phyloP scores from a whole-genome alignment of 2,797 vertebrate species.

The Myotis vivesi region DNA sequence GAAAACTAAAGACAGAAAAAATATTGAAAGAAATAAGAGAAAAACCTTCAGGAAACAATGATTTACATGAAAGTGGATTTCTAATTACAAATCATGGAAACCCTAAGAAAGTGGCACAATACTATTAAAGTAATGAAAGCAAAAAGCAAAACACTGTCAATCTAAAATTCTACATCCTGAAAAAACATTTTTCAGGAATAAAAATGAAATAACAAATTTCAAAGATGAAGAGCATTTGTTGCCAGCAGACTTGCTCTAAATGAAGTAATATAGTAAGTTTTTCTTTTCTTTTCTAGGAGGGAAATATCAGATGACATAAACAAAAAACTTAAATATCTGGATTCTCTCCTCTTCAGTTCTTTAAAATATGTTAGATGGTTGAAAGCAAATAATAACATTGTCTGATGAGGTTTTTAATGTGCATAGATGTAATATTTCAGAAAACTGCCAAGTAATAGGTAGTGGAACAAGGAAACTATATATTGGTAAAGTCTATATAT shows the following conservation, averaged over 20 bases:
- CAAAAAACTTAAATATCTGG: neutral
- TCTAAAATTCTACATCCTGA: neutral
- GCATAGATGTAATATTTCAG: neutral
- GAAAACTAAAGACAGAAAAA: neutral
- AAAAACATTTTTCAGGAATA: neutral
- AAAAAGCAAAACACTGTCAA: neutral
- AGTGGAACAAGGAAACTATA: neutral
- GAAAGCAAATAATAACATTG: neutral
- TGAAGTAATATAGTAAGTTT: neutral
- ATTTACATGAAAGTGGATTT: neutral
- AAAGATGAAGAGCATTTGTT: neutral
- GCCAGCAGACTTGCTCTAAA: neutral
- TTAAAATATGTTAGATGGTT: neutral
- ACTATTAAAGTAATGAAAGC: neutral
- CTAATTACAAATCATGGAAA: neutral
- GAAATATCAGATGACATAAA: neutral
- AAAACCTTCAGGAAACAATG: neutral
- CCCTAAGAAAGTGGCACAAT: neutral
- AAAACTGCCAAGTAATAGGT: neutral
- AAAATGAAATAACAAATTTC: neutral
- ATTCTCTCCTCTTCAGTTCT: neutral
- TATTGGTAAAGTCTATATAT: neutral
- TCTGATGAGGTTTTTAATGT: neutral
- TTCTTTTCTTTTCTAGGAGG: neutral
- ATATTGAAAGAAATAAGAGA: neutral